Evolutionary conservation across 2,888 invertebrate species (phyloP).

Genomic region (Sepiola atlantica): DNA sequence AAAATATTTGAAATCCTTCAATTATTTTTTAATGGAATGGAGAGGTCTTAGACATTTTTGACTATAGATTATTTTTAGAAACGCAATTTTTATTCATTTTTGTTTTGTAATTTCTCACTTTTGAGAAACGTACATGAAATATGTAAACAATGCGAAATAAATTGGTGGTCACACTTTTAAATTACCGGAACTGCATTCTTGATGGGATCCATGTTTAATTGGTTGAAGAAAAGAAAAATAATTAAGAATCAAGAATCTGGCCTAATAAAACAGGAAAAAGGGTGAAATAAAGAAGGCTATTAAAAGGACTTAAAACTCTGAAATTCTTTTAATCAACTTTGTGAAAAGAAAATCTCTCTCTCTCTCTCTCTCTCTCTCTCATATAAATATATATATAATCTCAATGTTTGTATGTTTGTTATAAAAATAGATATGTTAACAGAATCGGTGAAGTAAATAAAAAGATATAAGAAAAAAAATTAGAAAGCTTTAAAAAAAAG

Average conservation of each 20-base stretch:
- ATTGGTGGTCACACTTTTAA: neutral
- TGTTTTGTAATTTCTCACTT: neutral
- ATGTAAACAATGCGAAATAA: constrained; percentile 6
- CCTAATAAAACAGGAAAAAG: neutral
- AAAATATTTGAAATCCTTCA: neutral
- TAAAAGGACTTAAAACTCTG: neutral
- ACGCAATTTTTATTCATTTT: neutral
- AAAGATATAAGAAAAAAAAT: too few relatives aligned
- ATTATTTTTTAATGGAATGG: neutral
- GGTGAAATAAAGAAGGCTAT: neutral
- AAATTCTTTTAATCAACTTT: neutral
- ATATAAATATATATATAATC: too few relatives aligned
- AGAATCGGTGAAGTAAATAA: too few relatives aligned
- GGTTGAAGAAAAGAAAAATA: neutral
- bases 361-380: too few relatives aligned
- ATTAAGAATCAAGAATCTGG: neutral
- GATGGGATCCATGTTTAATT: neutral
- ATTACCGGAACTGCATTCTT: neutral
- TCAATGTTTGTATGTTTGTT: too few relatives aligned
- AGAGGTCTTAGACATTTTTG: neutral
- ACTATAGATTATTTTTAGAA: neutral
- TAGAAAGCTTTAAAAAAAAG: too few relatives aligned
- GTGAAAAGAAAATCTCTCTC: neutral
- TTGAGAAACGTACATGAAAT: neutral
- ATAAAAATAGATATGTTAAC: too few relatives aligned